Evolutionary conservation across 1,140 invertebrate genomes (phyloP), one percentile per base, ranked within the genome.

Genomic region (Cherax quadricarinatus): DNA sequence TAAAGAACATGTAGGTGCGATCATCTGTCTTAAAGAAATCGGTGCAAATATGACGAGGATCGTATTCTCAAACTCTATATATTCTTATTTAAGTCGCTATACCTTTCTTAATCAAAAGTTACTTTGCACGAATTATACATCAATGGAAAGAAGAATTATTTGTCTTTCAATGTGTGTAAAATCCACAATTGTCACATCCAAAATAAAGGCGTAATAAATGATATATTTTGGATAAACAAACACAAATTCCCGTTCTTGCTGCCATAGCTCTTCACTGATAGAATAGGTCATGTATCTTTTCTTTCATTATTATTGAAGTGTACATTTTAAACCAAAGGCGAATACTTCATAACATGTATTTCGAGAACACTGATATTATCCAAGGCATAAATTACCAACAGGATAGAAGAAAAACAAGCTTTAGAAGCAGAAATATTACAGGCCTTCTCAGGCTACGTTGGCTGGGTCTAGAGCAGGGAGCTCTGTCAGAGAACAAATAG

Each of bases 141-240:
- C n/a, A 60, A 57, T 51, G 75, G 66, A 78, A 83, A 90, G 88
- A 57, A 90, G 88, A 90, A 90, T 73, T 84, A 90, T 90, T 90
- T 51, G 24, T 75, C 80, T 78, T 60, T 7, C 3, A 41, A 48
- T 3, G 0, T 41, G 81, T 1, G 10, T 18, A 24, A 78, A 49
- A 66, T n/a, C 21, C 14, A 73, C 41, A 4, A 53, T 18, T 70
- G 7, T 51, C 5, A 18, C 48, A 2, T 4, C 3, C n/a, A 53
- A 53, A 53, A 60, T 7, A 6, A 73, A 21, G 49, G 12, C 70
- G 53, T 51, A 90, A 78, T 90, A 85, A 90, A 78, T 90, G 80
- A 78, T 78, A n/a, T 57, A 90, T 79, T 84, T 90, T 90, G 81
- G 88, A 90, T 84, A 60, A 90, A 90, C 81, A 90, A 90, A 90